Percentiles rank a stretch among this genome's conserved stretches.
These are phyloP conservation scores for Arizona elegans DNA, from an alignment of 2,113 vertebrate species.

Conservation along the genomic window DNA sequence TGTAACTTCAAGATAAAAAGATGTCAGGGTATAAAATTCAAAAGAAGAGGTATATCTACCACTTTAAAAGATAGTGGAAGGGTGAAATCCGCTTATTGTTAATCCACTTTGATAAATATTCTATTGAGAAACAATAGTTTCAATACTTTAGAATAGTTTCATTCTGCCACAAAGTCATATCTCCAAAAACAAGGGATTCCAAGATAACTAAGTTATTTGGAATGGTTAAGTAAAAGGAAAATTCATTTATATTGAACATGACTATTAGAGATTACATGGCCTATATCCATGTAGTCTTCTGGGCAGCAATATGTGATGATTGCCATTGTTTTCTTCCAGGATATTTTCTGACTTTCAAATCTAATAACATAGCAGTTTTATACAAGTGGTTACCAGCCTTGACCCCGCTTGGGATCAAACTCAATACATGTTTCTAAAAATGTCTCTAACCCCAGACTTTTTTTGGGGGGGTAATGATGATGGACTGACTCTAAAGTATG, in stretches of 20 bases:
- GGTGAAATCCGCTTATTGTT: not conserved
- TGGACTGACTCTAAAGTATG: not conserved
- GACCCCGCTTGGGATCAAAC: not conserved
- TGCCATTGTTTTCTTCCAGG: not conserved
- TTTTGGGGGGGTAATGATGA: not conserved
- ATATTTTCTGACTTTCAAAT: not conserved
- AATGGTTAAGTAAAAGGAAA: not conserved
- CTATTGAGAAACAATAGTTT: not conserved
- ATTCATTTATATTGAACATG: not conserved
- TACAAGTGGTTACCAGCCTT: not conserved
- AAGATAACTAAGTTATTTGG: not conserved
- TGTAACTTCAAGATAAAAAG: not conserved
- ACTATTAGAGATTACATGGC: not conserved
- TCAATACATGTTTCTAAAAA: not conserved
- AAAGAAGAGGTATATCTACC: not conserved
- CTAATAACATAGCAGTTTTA: not conserved
- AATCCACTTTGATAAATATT: not conserved
- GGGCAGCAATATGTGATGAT: not conserved
- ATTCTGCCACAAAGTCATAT: not conserved
- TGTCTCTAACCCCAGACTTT: not conserved
- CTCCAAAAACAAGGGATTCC: not conserved
- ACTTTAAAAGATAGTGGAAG: not conserved
- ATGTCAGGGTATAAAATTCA: not conserved
- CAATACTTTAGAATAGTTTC: not conserved
- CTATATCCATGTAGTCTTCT: not conserved